Evolutionary conservation across 2,797 vertebrate species (phyloP), one percentile per base, ranked within the genome.

Genomic region (Xenentodon cancila): DNA sequence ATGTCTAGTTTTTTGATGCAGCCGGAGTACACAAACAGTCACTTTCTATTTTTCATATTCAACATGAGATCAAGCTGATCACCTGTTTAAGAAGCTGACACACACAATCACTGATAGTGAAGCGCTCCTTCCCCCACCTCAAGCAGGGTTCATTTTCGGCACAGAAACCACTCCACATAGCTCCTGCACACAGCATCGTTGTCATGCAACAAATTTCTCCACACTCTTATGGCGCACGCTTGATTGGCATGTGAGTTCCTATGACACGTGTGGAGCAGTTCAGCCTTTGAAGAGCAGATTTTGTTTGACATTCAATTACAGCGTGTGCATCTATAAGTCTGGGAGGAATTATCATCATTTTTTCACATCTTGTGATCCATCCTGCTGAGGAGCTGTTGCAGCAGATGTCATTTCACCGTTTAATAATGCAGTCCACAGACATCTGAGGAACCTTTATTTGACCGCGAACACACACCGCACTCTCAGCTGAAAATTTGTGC

Each of bases 211-310:
- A 64, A 22, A 3, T 60, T 59, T 49, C 20, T 19, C 19, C 20
- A 18, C 59, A 46, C 59, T n/a, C 17, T n/a, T 11, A 19, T 8
- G 47, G 20, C 61, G 21, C 54, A 18, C 22, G 51, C 56, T 43
- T 77, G 63, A 85, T 51, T 58, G 65, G 48, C 62, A 64, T 64
- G 64, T 73, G 74, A 74, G 65, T 70, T 73, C 68, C 40, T 11
- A 7, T 45, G 58, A 76, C 65, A 67, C 46, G 49, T 59, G 64
- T 47, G 59, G 67, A 32, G 43, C 55, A 59, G 57, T 6, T 4
- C 4, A 27, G 11, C 5, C 66, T 79, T 69, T 77, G 70, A 85
- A 62, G 64, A 76, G 66, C 44, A 45, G n/a, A 43, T 75, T 76
- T 44, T 47, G 59, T 74, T 80, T 79, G 51, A 83, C 61, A 71